Percentiles rank a stretch among this genome's conserved stretches.
Evolutionary conservation across 2,888 invertebrate species (phyloP).

Genomic region (Drosophila histrio): DNA sequence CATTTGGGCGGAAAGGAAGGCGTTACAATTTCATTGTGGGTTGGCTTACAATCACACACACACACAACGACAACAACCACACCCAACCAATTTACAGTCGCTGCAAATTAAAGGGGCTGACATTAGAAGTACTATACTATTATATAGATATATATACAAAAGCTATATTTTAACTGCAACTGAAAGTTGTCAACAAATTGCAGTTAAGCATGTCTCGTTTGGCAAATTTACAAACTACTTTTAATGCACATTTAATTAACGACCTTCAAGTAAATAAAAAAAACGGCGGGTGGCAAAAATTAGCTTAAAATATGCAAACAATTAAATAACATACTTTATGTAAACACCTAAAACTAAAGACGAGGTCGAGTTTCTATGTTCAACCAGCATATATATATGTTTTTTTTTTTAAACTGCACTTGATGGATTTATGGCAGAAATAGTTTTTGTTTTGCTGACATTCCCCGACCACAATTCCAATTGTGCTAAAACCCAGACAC

Average conservation of each 20-base stretch:
- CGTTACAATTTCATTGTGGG: conserved; percentile 27
- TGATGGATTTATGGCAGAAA: conserved; percentile 24
- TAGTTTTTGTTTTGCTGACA: conserved; percentile 12
- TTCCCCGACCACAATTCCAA: conserved; percentile 21
- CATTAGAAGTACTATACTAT: conserved; percentile 19
- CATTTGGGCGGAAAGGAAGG: conserved; percentile 26
- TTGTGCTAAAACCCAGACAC: conserved; percentile 18
- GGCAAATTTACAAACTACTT: conserved; percentile 3
- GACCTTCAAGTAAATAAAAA: conserved; percentile 4
- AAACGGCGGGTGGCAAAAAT: conserved; percentile 1
- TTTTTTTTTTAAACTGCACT: conserved; percentile 19
- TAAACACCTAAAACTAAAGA: background rate
- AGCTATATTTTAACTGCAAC: background rate
- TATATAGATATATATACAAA: background rate
- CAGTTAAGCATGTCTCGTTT: conserved; percentile 6
- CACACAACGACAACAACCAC: conserved; percentile 42
- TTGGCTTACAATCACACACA: conserved; percentile 23
- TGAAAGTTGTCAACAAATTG: conserved; percentile 42
- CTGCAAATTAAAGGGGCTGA: conserved; percentile 41
- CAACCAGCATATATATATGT: background rate
- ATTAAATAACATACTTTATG: conserved; percentile 13
- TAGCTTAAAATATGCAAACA: conserved; percentile 11
- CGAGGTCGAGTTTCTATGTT: conserved; percentile 8
- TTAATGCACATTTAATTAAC: conserved; percentile 55
- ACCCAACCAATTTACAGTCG: conserved; percentile 45